These are phyloP conservation scores for Ophioninae sp. DNA, from an alignment of 2,888 invertebrate species.

Conservation along the genomic window DNA sequence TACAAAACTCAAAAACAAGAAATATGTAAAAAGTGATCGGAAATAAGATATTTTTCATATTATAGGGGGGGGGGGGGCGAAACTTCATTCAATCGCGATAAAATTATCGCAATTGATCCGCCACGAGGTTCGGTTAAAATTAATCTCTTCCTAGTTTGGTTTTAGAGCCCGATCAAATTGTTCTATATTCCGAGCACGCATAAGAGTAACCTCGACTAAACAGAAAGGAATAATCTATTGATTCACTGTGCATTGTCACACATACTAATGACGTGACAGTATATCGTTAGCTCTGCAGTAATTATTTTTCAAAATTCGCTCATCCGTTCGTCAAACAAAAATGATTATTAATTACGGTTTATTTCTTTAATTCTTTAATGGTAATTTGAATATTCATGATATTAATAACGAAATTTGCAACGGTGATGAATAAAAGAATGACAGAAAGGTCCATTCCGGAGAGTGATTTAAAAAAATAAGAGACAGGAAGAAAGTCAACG, in stretches of 20 bases:
- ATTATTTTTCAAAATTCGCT: slow-evolving; percentile 23
- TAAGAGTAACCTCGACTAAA: not conserved
- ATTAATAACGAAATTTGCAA: not conserved
- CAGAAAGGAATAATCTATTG: not conserved
- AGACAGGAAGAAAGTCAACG: slow-evolving; percentile 5
- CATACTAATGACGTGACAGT: not conserved
- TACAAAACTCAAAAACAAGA: not conserved
- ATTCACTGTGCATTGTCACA: not conserved
- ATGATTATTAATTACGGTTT: too few relatives aligned
- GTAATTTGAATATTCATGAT: not conserved
- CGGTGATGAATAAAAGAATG: not conserved
- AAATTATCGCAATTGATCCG: not conserved
- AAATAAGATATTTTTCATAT: not conserved
- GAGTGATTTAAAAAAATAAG: not conserved
- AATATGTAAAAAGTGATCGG: not conserved
- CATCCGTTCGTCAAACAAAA: not conserved
- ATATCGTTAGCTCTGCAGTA: slow-evolving; percentile 2
- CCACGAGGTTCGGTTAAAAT: not conserved
- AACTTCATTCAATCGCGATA: not conserved
- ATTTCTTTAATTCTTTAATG: too few relatives aligned
- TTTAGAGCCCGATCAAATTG: not conserved
- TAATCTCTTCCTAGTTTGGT: not conserved
- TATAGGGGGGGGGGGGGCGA: not conserved
- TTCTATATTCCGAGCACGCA: not conserved
- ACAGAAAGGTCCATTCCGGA: not conserved